Percentiles rank a stretch among this genome's conserved stretches.
Conservation (phyloP, 2,797 vertebrate genomes). For the Pogonophryne albipinna region DNA sequence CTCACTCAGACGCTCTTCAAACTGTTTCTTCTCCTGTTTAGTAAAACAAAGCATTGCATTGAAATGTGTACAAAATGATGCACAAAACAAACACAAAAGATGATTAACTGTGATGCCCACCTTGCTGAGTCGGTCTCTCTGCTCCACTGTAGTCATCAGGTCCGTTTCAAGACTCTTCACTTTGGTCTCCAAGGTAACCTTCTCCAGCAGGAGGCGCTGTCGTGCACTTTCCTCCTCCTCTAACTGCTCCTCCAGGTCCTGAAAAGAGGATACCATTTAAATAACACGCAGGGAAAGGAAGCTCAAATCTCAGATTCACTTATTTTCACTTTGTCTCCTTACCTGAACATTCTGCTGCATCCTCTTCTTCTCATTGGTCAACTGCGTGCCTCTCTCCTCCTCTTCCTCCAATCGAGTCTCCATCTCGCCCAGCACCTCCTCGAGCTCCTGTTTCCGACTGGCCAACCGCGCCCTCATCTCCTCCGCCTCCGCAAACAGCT, state of each 20-base stretch:
- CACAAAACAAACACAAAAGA: not conserved
- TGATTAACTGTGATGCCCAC: conserved; percentile 64
- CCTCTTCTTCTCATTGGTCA: conserved; percentile 89
- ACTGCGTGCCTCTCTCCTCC: conserved; percentile 88
- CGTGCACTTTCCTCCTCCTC: conserved; percentile 92
- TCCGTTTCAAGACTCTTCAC: conserved; percentile 91
- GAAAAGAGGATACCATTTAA: conserved; percentile 2
- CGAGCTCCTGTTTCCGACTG: conserved; percentile 91
- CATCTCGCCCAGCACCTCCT: conserved; percentile 89
- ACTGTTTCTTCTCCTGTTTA: conserved; percentile 89
- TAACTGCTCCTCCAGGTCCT: conserved; percentile 93
- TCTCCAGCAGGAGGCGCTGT: conserved; percentile 93
- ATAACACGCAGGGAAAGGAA: not conserved
- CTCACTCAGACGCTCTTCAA: conserved; percentile 91
- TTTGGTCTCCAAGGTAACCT: conserved; percentile 90
- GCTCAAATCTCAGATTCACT: not conserved
- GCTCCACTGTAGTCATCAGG: conserved; percentile 85
- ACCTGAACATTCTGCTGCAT: conserved; percentile 92
- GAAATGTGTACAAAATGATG: not conserved
- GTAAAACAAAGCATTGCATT: not conserved
- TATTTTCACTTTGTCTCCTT: conserved; percentile 8
- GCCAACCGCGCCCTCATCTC: conserved; percentile 90
- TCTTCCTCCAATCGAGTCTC: conserved; percentile 92
- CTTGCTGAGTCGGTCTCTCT: conserved; percentile 89
- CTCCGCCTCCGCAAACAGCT: conserved; percentile 92